These are phyloP conservation scores for Patiria miniata DNA, from an alignment of 35 echinoderm and acorn worm genomes.

Conservation along the genomic window DNA sequence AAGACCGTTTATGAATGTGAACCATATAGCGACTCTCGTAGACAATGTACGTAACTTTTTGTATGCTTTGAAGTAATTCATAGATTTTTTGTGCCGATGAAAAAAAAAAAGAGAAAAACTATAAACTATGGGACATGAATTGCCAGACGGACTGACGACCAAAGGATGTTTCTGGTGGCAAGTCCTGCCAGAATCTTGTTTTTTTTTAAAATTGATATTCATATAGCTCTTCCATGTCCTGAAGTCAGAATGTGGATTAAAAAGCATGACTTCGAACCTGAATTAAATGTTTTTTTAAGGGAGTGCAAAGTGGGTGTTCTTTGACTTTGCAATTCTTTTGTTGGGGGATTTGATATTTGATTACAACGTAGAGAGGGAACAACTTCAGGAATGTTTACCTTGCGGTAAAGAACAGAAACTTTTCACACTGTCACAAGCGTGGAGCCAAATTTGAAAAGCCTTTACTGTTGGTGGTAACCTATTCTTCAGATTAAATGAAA, in stretches of 20 bases:
- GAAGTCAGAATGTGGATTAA: background rate
- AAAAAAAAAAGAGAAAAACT: background rate
- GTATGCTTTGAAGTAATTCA: constrained; percentile 14
- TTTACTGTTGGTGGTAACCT: no score
- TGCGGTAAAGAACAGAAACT: no score
- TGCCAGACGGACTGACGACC: constrained; percentile 8
- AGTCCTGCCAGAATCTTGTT: background rate
- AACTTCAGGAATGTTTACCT: no score
- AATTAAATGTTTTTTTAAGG: no score
- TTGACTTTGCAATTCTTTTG: no score
- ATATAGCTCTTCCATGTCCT: constrained; percentile 15
- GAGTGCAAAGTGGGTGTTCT: no score
- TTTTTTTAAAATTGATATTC: background rate
- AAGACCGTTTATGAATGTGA: constrained; percentile 13
- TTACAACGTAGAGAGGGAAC: no score
- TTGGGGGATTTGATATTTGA: no score
- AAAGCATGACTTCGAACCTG: no score
- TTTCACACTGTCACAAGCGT: no score
- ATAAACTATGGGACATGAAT: background rate
- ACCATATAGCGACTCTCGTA: constrained; percentile 8
- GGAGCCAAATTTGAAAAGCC: no score
- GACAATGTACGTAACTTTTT: constrained; percentile 21
- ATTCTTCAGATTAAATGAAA: no score
- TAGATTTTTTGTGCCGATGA: background rate
- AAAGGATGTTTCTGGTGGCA: background rate